Evolutionary conservation across 2,888 invertebrate species (phyloP), one percentile per base, ranked within the genome.

Genomic region (Nudaria mundana): DNA sequence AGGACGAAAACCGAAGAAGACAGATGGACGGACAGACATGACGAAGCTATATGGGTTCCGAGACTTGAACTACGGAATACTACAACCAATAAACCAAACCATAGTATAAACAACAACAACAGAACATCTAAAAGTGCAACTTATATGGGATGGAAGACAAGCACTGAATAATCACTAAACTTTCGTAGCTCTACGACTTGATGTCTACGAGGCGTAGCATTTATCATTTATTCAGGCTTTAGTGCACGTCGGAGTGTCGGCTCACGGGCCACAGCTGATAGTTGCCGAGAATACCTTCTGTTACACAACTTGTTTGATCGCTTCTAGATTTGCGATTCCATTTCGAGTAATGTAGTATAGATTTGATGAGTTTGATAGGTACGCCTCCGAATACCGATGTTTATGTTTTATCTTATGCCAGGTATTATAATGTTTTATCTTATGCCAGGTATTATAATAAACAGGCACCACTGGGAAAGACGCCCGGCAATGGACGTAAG

Each of bases 171-270:
- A 56, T 53, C 28, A 36, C 30, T 2, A 11, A 57, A 44, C 24
- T 44, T 74, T 70, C 65, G 51, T 66, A 67, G 50, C 55, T 69
- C 55, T 33, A 37, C 39, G 52, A 52, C 46, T 44, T 50, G 56
- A 51, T 54, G 48, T 47, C 58, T 60, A 56, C 48, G 55, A 38
- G 46, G 48, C 44, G 67, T 74, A 79, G 58, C 79, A 78, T 79
- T 81, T 77, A 83, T 85, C 67, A 77, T 67, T 81, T 79, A 85
- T 85, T 84, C 81, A 84, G 39, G 26, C 56, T 71, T 68, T 66
- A 64, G 52, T 54, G 60, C 54, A 52, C 48, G 66, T 53, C 67
- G 68, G 64, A 65, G 66, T 72, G 73, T 71, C 71, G n/a, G n/a
- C n/a, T n/a, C n/a, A n/a, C n/a, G n/a, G n/a, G n/a, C n/a, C n/a